phyloP scores from a whole-genome alignment of 2,113 vertebrate species.

The Myrmecophaga tridactyla region DNA sequence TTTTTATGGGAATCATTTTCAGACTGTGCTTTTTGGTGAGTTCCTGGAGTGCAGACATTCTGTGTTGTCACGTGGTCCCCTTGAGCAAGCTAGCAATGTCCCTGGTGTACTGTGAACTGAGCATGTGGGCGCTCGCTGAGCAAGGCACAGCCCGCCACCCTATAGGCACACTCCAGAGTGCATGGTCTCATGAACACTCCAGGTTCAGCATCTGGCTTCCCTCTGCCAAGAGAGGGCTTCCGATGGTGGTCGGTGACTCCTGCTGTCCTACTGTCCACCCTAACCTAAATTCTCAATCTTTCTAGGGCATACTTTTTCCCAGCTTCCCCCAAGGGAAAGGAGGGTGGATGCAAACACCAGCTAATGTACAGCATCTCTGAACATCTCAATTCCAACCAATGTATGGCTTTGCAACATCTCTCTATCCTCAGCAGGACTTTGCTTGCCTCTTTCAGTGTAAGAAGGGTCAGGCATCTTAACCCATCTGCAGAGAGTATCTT shows the following conservation, averaged over 20 bases:
- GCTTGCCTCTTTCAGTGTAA: rapidly evolving
- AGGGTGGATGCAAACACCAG: neutral
- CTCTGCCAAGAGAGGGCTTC: neutral
- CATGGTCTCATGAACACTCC: neutral
- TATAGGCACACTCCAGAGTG: rapidly evolving
- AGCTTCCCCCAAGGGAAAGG: neutral
- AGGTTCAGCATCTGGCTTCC: rapidly evolving
- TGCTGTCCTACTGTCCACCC: neutral
- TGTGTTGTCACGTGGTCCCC: neutral
- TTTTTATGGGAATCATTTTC: neutral
- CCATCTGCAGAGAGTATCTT: neutral
- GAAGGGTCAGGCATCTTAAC: neutral
- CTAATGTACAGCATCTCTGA: rapidly evolving
- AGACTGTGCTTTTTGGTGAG: neutral
- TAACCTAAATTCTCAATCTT: neutral
- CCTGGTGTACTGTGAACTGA: neutral
- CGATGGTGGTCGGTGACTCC: no score
- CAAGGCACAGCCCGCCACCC: neutral
- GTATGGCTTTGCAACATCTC: rapidly evolving
- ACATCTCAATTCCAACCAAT: neutral
- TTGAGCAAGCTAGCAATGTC: neutral
- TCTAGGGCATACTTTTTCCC: neutral
- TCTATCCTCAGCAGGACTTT: neutral
- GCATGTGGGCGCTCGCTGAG: rapidly evolving
- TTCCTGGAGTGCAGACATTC: no score